Evolutionary conservation across 2,797 vertebrate species (phyloP), one percentile per base, ranked within the genome.

Genomic region (Kryptopterus vitreolus): DNA sequence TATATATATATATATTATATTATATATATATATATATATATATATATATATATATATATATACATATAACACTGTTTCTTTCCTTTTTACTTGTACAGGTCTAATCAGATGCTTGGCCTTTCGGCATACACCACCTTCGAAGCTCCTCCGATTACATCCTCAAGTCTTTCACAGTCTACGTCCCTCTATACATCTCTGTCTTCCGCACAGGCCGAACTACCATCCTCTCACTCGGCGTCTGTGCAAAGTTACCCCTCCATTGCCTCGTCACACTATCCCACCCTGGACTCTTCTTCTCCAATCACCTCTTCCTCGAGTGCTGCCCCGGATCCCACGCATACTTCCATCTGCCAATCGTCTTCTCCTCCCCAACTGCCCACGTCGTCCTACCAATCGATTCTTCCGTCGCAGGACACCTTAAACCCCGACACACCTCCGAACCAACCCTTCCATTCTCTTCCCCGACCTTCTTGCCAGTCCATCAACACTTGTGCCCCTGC

Each of bases 151-250:
- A 73, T 89, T 55, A 91, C 90, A 55, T 84, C 89, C 65, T 74
- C 84, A 22, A 91, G 86, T 92, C 79, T 92, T 91, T 84, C 93
- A 93, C 22, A 93, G 91, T 63, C 91, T 88, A 68, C 85, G 91
- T 15, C 93, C 88, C 0, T 88, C 88, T 3, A 93, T 92, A 4
- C 94, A 87, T 82, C 85, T 91, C 81, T 93, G 88, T 58, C 35
- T 92, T 26, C 92, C 88, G 1, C 87, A 87, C 24, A 92, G 91
- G 15, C 85, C 91, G 48, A 92, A 89, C 74, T 92, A 55, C 16
- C 79, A 24, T 74, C 82, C 3, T 73, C 76, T 3, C 79, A 77
- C 79, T 59, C 72, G 35, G 22, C 77, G 48, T 77, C 0, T 91
- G 90, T 93, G 73, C 86, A 84, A 86, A 85, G 24, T 86, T 94